These are phyloP conservation scores for Camponotus fellah DNA, from an alignment of 2,888 invertebrate genomes.

Conservation along the genomic window DNA sequence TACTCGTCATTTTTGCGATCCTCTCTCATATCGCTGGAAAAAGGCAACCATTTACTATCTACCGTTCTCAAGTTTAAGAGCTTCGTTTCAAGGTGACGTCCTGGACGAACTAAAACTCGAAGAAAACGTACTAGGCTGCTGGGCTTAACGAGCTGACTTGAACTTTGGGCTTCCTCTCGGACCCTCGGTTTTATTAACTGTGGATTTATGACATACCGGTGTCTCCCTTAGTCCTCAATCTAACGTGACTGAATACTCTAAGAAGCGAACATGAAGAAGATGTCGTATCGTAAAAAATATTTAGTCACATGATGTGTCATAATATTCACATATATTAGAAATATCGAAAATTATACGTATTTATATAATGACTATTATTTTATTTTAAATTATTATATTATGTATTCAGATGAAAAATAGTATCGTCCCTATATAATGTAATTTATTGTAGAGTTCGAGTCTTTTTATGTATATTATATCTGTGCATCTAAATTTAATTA, in stretches of 20 bases:
- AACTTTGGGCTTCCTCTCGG: constrained; percentile 19
- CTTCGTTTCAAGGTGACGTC: neutral
- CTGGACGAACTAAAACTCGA: constrained; percentile 37
- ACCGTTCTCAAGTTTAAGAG: constrained; percentile 25
- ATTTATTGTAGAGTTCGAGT: neutral
- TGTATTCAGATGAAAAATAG: neutral
- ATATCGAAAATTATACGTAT: neutral
- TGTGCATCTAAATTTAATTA: neutral
- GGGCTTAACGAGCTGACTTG: constrained; percentile 33
- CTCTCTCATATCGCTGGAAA: neutral
- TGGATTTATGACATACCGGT: constrained; percentile 18
- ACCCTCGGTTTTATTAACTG: constrained; percentile 33
- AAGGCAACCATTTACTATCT: constrained; percentile 3
- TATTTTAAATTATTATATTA: constrained; percentile 10
- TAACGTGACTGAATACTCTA: neutral
- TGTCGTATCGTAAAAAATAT: neutral
- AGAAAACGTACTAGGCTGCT: constrained; percentile 8
- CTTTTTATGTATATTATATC: neutral
- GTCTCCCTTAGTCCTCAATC: neutral
- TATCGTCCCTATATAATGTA: neutral
- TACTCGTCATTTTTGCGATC: constrained; percentile 14
- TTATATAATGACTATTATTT: neutral
- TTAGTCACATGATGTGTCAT: neutral
- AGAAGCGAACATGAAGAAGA: neutral
- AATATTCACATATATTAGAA: neutral